These are phyloP conservation scores for Lucilia cuprina DNA, from an alignment of 1,140 invertebrate species.

Conservation along the genomic window DNA sequence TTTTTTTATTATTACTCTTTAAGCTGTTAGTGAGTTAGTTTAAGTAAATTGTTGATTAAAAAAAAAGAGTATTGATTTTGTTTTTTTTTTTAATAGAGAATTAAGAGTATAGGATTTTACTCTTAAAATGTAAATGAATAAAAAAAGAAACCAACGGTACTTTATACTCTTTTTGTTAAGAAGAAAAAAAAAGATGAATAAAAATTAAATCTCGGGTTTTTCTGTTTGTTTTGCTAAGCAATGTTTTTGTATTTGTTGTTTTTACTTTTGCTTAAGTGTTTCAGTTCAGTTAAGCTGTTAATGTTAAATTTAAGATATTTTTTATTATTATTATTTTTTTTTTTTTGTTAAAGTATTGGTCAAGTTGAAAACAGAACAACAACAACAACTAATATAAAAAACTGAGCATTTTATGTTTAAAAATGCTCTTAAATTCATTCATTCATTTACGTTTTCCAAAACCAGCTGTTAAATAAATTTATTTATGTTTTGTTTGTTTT, in stretches of 20 bases:
- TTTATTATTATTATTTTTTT: neutral
- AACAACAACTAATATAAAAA: too few species aligned
- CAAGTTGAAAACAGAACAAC: too few species aligned
- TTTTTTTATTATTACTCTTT: neutral
- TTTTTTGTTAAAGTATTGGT: neutral
- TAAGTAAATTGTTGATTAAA: too few species aligned
- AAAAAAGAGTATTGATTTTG: too few species aligned
- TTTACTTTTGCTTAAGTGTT: neutral
- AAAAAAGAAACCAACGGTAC: neutral
- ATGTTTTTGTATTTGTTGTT: neutral
- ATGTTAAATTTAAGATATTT: neutral
- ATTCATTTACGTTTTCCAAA: neutral
- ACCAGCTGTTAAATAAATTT: neutral
- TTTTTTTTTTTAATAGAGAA: too few species aligned
- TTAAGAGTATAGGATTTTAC: neutral
- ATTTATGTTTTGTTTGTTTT: slow-evolving; percentile 16
- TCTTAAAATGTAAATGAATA: neutral
- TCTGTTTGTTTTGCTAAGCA: neutral
- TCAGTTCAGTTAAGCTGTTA: neutral
- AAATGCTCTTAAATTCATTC: neutral
- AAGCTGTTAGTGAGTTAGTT: too few species aligned
- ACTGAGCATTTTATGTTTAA: neutral
- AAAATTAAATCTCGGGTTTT: neutral
- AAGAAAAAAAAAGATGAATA: too few species aligned
- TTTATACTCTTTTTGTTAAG: neutral